These are phyloP conservation scores for Lindbergichthys nudifrons DNA, from an alignment of 2,797 vertebrate genomes.

Conservation along the genomic window DNA sequence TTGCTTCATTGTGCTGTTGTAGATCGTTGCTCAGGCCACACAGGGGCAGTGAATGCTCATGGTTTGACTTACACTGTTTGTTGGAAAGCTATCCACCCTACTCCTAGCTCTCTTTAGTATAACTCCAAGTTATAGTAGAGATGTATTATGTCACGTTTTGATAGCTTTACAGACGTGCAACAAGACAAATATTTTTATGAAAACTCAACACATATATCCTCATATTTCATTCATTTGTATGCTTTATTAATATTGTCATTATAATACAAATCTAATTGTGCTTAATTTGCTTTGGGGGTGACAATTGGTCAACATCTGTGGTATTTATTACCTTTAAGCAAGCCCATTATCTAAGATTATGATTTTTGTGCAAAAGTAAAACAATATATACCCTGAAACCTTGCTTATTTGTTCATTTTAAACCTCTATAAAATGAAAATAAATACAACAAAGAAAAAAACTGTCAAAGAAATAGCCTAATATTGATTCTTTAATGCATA, in stretches of 20 bases:
- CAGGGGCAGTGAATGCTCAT: constrained; percentile 1
- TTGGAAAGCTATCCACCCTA: not conserved
- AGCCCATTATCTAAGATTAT: not conserved
- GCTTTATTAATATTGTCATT: not conserved
- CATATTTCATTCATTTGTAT: not conserved
- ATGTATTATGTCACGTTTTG: not conserved
- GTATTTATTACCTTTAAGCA: not conserved
- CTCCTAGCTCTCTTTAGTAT: too few relatives aligned
- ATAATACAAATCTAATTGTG: not conserved
- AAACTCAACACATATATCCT: not conserved
- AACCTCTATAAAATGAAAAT: too few relatives aligned
- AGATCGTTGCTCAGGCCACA: constrained; percentile 10
- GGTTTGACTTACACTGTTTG: not conserved
- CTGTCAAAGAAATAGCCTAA: too few relatives aligned
- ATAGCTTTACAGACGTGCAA: not conserved
- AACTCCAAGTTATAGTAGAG: not conserved
- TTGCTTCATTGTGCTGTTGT: not conserved
- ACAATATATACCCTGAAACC: too few relatives aligned
- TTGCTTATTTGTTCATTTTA: too few relatives aligned
- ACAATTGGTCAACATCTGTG: not conserved
- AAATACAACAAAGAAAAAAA: too few relatives aligned
- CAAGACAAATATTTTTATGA: not conserved
- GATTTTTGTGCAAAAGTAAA: too few relatives aligned
- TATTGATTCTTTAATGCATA: not conserved
- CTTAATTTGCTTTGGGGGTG: not conserved